phyloP scores from a whole-genome alignment of 2,888 invertebrate genomes.

The Ormyrus thymus region DNA sequence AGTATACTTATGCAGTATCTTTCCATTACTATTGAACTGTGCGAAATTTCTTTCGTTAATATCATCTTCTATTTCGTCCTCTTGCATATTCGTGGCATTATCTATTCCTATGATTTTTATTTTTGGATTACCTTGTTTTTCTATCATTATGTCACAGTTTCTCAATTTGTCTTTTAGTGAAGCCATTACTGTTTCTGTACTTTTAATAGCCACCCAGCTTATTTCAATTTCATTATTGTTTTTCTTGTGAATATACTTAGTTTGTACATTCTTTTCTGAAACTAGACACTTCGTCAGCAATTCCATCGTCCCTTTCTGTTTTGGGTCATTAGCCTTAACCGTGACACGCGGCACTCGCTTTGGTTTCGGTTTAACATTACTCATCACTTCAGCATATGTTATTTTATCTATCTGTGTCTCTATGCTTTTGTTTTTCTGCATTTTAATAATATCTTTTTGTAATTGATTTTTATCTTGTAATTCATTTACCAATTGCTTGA shows the following conservation, averaged over 20 bases:
- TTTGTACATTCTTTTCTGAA: neutral
- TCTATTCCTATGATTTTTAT: neutral
- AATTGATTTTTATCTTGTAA: constrained; percentile 1
- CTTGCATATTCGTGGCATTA: neutral
- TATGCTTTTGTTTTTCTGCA: neutral
- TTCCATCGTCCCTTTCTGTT: neutral
- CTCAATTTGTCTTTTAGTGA: neutral
- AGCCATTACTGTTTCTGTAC: neutral
- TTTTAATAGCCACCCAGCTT: neutral
- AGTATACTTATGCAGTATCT: neutral
- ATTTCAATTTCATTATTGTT: neutral
- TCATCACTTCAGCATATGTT: neutral
- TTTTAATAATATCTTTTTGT: neutral
- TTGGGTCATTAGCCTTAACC: neutral
- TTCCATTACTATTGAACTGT: neutral
- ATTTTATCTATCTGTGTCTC: neutral
- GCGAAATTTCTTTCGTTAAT: neutral
- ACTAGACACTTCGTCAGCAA: neutral
- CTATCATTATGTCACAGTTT: neutral
- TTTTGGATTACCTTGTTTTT: neutral
- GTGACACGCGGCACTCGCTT: neutral
- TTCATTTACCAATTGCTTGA: neutral
- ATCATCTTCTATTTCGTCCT: neutral
- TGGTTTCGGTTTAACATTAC: neutral
- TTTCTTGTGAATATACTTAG: neutral